phyloP scores from a whole-genome alignment of 2,888 invertebrate species.

The Drosophila ochracea region DNA sequence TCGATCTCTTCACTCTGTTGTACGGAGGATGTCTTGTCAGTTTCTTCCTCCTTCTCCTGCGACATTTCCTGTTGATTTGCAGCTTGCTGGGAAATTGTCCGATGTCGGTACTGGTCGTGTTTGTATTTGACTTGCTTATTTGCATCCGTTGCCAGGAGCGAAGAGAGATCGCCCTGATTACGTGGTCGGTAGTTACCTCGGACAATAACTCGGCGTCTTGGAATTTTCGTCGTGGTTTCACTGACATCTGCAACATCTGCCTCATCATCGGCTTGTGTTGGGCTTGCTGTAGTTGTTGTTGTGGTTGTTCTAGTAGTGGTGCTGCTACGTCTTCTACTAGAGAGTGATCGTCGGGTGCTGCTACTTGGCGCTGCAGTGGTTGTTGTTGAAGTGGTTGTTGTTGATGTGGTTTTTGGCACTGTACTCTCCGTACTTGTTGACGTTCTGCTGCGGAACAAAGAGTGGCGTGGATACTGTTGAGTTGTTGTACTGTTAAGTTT shows the following conservation, averaged over 20 bases:
- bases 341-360: conserved; percentile 26
- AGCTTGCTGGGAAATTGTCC: neutral
- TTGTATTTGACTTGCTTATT: conserved; percentile 47
- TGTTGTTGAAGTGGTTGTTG: neutral
- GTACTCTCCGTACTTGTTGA: neutral
- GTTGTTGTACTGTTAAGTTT: neutral
- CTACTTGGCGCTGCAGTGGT: neutral
- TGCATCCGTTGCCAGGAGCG: conserved; percentile 69
- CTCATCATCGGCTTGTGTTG: neutral
- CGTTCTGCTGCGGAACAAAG: conserved; percentile 3
- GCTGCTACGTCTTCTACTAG: conserved; percentile 17
- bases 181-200: conserved; percentile 74
- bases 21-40: neutral
- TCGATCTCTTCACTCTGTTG: neutral
- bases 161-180: conserved; percentile 70
- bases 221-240: conserved; percentile 40
- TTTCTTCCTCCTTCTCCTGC: neutral
- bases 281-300: neutral
- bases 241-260: neutral
- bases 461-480: neutral
- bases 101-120: conserved; percentile 1
- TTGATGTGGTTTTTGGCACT: neutral
- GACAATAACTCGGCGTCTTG: conserved; percentile 48
- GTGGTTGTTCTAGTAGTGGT: conserved; percentile 1
- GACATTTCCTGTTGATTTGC: neutral